Base-by-base conservation (phyloP, 2,888 invertebrate species). In the Cataglyphis altisquamis region DNA sequence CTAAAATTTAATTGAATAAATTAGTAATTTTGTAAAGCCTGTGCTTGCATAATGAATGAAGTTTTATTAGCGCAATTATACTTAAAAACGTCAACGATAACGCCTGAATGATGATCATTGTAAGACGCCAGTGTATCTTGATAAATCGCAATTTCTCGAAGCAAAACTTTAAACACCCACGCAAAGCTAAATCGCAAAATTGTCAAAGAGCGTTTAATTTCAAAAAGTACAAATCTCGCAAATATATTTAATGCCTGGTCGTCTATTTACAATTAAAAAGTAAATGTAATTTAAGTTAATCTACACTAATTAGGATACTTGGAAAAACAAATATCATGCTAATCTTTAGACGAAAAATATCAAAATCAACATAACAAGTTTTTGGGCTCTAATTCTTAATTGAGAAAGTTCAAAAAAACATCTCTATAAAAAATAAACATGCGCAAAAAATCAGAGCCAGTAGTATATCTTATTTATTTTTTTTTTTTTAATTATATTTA, bases 61-160 rank as follows among this genome's bases (percentile, higher is more conserved):
- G 78, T 78, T 78, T 78, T 36, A 62, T 62, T 62, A 32, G 12
- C n/a, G 67, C 39, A 78, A 70, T 78, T 70, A 78, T 48, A 45
- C 6, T 18, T 9, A 55, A 70, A 60, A 45, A 60, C 32, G 60
- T 25, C 32, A 2, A n/a, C 55, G 55, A 77, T 66, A 41, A 77
- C 77, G 68, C 68, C 39, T 39, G 68, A 78, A 72, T 39, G 45
- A 60, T 70, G 36, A 60, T 77, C 41, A 57, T 57, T 21, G 25
- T 45, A n/a, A 10, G 57, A 36, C 36, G 25, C 12, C n/a, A 18
- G 8, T 15, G 60, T 60, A 62, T 70, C 67, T 45, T 18, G 72
- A 78, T 57, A 21, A 78, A 36, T 21, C 21, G 32, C 48, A 52
- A 41, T 12, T 29, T 29, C 29, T 29, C 12, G 25, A 36, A 25